These are phyloP conservation scores for Troilus luridus DNA, from an alignment of 2,888 invertebrate genomes.

Conservation along the genomic window DNA sequence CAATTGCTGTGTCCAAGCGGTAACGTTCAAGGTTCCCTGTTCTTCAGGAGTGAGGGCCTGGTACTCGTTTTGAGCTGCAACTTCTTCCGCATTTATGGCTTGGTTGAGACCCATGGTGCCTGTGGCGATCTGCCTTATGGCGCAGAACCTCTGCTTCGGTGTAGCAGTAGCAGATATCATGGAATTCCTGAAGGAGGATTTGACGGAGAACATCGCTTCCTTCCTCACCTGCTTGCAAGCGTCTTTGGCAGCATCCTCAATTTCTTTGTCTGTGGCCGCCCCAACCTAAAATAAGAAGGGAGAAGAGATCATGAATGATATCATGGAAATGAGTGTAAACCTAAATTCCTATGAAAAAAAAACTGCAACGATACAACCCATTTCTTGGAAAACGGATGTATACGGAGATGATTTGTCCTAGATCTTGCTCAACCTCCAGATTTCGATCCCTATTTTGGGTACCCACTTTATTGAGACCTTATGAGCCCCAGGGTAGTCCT, in stretches of 20 bases:
- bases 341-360: no score
- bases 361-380: no score
- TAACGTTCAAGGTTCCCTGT: background rate
- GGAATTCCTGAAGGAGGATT: background rate
- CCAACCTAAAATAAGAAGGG: background rate
- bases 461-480: no score
- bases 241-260: background rate
- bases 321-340: no score
- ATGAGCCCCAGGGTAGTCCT: no score
- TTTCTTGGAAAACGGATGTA: no score
- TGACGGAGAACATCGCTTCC: background rate
- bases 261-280: background rate
- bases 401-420: no score
- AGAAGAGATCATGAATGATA: background rate
- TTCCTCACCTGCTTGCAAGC: background rate
- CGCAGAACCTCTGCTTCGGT: background rate
- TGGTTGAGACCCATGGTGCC: background rate
- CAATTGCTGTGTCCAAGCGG: background rate
- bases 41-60: background rate
- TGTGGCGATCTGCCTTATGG: background rate
- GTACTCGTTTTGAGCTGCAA: background rate
- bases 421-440: no score
- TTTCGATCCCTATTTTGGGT: no score
- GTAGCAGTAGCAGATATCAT: background rate
- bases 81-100: background rate